These are phyloP conservation scores for Parapristionchus giblindavisi DNA, from an alignment of 2,888 invertebrate species.

Conservation along the genomic window DNA sequence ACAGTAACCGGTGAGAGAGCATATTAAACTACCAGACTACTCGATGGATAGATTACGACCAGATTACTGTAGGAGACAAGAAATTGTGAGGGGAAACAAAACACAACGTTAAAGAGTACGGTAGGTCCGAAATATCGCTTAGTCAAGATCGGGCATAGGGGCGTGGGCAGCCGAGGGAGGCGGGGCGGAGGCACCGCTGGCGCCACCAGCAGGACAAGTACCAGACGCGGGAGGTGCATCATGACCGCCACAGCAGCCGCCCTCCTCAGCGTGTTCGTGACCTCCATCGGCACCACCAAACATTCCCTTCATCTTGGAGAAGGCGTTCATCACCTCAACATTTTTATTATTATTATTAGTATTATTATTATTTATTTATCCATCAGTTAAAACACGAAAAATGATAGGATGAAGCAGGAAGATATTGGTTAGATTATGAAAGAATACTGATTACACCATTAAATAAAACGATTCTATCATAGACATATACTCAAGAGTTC, in stretches of 20 bases:
- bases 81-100: neutral
- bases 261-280: conserved; percentile 7
- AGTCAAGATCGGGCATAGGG: conserved; percentile 31
- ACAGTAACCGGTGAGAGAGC: conserved; percentile 13
- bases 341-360: neutral
- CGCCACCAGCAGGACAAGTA: neutral
- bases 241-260: conserved; percentile 21
- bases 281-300: conserved; percentile 22
- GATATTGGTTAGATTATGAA: too few relatives aligned
- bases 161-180: neutral
- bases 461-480: too few relatives aligned
- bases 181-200: neutral
- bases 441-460: too few relatives aligned
- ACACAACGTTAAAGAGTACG: neutral
- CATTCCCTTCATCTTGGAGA: conserved; percentile 36
- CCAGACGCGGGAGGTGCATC: neutral
- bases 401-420: too few relatives aligned
- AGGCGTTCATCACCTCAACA: conserved; percentile 18
- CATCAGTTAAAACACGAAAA: too few relatives aligned
- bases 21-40: neutral
- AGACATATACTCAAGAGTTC: too few relatives aligned
- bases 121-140: neutral
- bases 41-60: neutral
- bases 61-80: neutral
- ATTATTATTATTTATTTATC: neutral